Base-by-base conservation (phyloP, 2,113 vertebrate species). In the Sebastes schlegelii region DNA sequence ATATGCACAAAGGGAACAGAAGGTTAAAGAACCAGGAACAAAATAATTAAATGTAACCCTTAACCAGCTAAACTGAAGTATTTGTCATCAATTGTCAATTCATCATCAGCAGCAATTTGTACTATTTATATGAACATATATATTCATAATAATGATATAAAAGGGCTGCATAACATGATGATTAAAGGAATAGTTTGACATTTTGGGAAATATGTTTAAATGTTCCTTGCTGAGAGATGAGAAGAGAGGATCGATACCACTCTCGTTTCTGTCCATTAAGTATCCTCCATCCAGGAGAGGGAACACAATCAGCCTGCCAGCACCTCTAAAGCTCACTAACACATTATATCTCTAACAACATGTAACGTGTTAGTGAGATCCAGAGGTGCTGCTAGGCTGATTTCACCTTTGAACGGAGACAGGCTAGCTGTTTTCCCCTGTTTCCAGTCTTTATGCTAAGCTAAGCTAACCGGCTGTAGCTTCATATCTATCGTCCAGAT, bases 1-100 rank as follows among this genome's bases (percentile, higher is more conserved):
- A 80, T 58, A 4, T 63, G 58, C 60, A 46, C 67, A 14, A 45
- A 6, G 26, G 46, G 70, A 72, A 17, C 83, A 82, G 83, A 84
- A 82, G 88, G 80, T 60, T 67, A 52, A 70, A 68, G 55, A 79
- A 45, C 13, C 19, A 43, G n/a, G 48, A 74, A 69, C 23, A 52
- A 79, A 13, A 62, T 73, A 65, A 78, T 87, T 55, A 68, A 72
- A 40, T 9, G 19, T 68, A 26, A 71, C 23, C 45, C 80, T 71
- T 46, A 19, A 72, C 45, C 17, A 51, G 11, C 55, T 19, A 21
- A 34, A 46, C 26, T 42, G n/a, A 68, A 73, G 70, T 34, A 74
- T 63, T 61, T 43, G 42, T 63, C 46, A 69, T 48, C 57, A 60
- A 2, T 6, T 42, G 4, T 70, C 60, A 80, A 67, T 45, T 54